Conservation (phyloP, 2,797 vertebrate genomes). For the Alca torda region DNA sequence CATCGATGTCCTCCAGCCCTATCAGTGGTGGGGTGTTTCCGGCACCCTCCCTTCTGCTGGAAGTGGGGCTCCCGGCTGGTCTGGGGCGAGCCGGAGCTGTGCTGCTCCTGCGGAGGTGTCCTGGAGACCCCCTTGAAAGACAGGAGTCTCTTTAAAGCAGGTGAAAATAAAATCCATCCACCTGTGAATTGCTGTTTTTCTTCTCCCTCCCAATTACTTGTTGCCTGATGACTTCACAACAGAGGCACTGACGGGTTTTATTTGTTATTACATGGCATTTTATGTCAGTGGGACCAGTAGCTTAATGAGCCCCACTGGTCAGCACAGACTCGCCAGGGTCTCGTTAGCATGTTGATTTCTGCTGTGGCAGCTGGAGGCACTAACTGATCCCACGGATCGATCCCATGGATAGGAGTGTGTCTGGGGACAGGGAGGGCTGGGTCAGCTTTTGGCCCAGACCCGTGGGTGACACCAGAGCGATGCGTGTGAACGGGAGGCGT, state of each 20-base stretch:
- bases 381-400: neutral
- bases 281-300: neutral
- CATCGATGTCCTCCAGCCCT: accelerated
- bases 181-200: accelerated
- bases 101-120: neutral
- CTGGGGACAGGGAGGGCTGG: neutral
- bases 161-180: neutral
- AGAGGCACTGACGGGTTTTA: neutral
- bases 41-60: neutral
- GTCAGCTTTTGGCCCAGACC: neutral
- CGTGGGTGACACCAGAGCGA: accelerated
- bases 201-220: neutral
- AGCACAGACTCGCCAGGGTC: accelerated
- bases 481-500: accelerated
- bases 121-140: neutral
- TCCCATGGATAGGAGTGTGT: accelerated
- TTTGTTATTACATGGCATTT: neutral
- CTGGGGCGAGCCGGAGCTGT: neutral
- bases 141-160: neutral
- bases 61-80: accelerated
- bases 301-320: accelerated
- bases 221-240: neutral
- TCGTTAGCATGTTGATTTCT: neutral
- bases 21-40: accelerated
- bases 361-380: neutral